A percentile compares a stretch with the other conserved stretches of the same genome.
phyloP scores from a whole-genome alignment of 2,797 vertebrate species.

The Odontamblyopus lacepedii region DNA sequence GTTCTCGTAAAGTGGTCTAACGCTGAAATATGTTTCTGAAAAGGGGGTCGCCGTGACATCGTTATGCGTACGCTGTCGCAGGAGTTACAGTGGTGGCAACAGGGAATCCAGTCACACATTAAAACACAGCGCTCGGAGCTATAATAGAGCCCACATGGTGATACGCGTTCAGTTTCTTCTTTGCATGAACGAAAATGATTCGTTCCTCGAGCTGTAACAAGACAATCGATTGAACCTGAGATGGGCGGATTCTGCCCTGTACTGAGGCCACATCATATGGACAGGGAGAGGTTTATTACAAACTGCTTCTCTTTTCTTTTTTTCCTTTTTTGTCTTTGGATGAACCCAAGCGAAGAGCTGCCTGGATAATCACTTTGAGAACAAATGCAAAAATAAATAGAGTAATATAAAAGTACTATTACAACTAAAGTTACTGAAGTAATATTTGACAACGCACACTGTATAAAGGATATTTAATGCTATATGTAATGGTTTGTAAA shows the following conservation, averaged over 20 bases:
- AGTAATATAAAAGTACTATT: too few species aligned
- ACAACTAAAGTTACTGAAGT: too few species aligned
- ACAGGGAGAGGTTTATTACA: neutral
- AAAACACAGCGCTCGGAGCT: neutral
- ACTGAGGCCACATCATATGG: neutral
- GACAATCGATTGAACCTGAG: too few species aligned
- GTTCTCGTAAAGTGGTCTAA: slow-evolving; percentile 38
- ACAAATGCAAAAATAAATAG: neutral
- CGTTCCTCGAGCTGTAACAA: neutral
- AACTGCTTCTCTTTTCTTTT: too few species aligned
- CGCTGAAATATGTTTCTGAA: slow-evolving; percentile 21
- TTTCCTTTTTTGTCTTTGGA: neutral
- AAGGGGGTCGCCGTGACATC: slow-evolving; percentile 18
- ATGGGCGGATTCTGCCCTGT: neutral
- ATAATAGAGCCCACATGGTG: slow-evolving; percentile 1
- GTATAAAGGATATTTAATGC: too few species aligned
- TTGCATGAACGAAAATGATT: neutral
- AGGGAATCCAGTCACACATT: slow-evolving; percentile 1
- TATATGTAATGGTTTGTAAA: too few species aligned
- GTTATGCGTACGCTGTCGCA: slow-evolving; percentile 27
- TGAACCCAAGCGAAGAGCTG: neutral
- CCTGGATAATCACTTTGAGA: neutral
- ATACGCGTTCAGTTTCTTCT: neutral
- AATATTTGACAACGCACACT: too few species aligned
- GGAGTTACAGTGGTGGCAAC: neutral